Conservation (phyloP, 2,888 invertebrate genomes). For the Cheilosia pagana region DNA sequence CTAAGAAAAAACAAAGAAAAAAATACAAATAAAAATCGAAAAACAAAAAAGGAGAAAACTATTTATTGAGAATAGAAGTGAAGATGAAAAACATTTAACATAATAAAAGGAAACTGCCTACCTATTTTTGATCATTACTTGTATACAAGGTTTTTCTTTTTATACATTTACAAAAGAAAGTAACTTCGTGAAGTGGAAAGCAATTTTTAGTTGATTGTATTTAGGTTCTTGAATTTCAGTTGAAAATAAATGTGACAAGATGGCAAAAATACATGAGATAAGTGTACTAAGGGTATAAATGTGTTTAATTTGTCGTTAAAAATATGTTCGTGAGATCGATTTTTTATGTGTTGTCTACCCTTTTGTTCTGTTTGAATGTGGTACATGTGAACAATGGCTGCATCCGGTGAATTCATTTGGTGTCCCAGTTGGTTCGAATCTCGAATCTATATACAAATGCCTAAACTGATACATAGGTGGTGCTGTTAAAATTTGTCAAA, state of each 20-base stretch:
- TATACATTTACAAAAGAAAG: conserved; percentile 58
- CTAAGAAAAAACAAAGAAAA: conserved; percentile 16
- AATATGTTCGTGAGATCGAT: too few relatives aligned
- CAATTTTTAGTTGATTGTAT: conserved; percentile 61
- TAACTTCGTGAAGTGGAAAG: conserved; percentile 16
- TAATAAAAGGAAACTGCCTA: conserved; percentile 69
- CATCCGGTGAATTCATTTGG: too few relatives aligned
- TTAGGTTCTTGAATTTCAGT: conserved; percentile 63
- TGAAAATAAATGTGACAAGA: conserved; percentile 51
- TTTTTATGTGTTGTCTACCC: too few relatives aligned
- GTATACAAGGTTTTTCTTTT: conserved; percentile 58
- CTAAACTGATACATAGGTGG: neutral
- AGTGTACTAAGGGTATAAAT: conserved; percentile 53
- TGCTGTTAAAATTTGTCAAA: neutral
- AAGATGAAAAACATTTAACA: conserved; percentile 53
- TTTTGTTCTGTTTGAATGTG: too few relatives aligned
- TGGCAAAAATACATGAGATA: conserved; percentile 64
- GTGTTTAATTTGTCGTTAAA: conserved; percentile 36
- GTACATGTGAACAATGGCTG: too few relatives aligned
- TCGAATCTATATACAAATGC: neutral
- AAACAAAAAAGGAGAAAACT: conserved; percentile 53
- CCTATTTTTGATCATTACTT: conserved; percentile 70
- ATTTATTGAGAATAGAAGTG: conserved; percentile 64
- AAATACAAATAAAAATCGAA: conserved; percentile 63
- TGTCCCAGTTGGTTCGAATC: too few relatives aligned